Conservation (phyloP, 1,140 invertebrate genomes). For the Dryas iulia region DNA sequence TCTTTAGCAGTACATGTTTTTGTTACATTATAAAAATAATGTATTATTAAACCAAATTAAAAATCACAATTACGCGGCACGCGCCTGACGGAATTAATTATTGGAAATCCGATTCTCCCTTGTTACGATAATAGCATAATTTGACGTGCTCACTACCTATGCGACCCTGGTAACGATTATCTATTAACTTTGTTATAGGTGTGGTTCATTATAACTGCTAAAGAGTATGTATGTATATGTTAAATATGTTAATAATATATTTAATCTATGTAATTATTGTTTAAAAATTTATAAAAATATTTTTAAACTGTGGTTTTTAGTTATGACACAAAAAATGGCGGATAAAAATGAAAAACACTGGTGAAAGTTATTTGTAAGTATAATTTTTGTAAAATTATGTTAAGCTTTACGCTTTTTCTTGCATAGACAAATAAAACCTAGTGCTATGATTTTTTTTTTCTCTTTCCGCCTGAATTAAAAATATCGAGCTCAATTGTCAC, state of each 20-base stretch:
- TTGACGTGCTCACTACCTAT: conserved; percentile 39
- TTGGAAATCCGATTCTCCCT: conserved; percentile 40
- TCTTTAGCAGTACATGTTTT: too few relatives aligned
- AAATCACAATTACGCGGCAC: conserved; percentile 40
- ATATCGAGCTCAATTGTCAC: too few relatives aligned
- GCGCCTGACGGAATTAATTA: conserved; percentile 60
- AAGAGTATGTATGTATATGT: neutral
- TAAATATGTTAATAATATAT: neutral
- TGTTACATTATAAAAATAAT: neutral
- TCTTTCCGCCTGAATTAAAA: too few relatives aligned
- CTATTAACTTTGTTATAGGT: conserved; percentile 9
- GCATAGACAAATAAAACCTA: too few relatives aligned
- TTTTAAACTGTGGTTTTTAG: neutral
- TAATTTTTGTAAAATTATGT: too few relatives aligned
- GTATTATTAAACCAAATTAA: neutral
- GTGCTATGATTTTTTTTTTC: too few relatives aligned
- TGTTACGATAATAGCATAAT: conserved; percentile 55
- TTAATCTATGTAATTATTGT: neutral
- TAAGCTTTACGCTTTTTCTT: too few relatives aligned
- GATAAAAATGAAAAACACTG: too few relatives aligned
- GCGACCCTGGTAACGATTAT: conserved; percentile 33
- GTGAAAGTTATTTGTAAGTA: too few relatives aligned
- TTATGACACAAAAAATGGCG: neutral
- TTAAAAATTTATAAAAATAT: neutral
- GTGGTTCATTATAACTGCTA: neutral